Evolutionary conservation across 2,113 vertebrate species (phyloP), one percentile per base, ranked within the genome.

Genomic region (Emberiza fucata): DNA sequence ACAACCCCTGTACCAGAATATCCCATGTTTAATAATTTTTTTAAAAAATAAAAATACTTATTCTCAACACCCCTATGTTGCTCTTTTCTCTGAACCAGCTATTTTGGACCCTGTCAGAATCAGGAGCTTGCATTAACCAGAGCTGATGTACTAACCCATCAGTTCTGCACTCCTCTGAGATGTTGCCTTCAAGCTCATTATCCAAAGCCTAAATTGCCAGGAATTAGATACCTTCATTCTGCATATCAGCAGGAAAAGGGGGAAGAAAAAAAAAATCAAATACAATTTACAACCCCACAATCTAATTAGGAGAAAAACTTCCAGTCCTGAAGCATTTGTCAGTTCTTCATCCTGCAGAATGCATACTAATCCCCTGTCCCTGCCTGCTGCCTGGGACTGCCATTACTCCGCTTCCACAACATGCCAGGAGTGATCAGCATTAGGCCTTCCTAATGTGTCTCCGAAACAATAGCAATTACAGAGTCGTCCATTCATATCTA

Each of bases 401-500:
- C 80, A 23, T 54, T 50, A 29, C 65, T 11, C 88, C 5, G 27
- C 94, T 76, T 51, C 92, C 92, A 37, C 19, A 71, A 39, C 82
- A 35, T 29, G 94, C 92, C 95, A 88, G 85, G 14, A 96, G 90
- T 19, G 78, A 95, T 94, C 94, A 95, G 95, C 95, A 39, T 87
- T 71, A 73, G 93, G 47, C 90, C 85, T n/a, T 81, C 94, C 93
- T 84, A 90, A 93, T 73, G 95, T 90, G 92, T 29, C 90, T 96
- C 75, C 0, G 72, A 96, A 96, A 97, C 93, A 95, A 96, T 88
- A 92, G 95, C 96, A 96, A 96, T 96, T 96, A 93, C 92, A 60
- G 90, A 95, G 68, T 92, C 90, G 83, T 37, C 95, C 94, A 96
- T 94, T 96, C 95, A 95, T 73, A 90, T 93, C 93, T 90, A 94